Evolutionary conservation across 2,113 vertebrate species (phyloP), one percentile per base, ranked within the genome.

Genomic region (Takifugu bimaculatus): DNA sequence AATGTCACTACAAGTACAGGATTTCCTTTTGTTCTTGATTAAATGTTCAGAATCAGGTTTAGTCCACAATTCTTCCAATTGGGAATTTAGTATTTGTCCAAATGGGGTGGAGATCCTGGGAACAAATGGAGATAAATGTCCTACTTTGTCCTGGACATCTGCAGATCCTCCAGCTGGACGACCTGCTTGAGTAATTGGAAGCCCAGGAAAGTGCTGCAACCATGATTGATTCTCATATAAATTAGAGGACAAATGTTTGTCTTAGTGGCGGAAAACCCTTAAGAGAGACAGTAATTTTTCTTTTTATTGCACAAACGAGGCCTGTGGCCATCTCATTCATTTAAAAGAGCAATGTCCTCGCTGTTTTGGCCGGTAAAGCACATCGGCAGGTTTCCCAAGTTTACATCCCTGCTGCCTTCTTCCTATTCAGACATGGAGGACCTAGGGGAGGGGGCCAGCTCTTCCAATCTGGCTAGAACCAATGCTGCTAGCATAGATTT

Each of bases 91-190:
- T 27, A 39, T 35, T 32, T 32, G 13, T 58, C 28, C 28, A 6
- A 26, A 35, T n/a, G 4, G 20, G 55, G 26, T 39, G 35, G 39
- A 52, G 39, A 29, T 27, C 35, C 14, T n/a, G 13, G 39, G 13
- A 60, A 48, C 28, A 48, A 27, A 39, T 2, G 2, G 4, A 20
- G 43, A 54, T 55, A 54, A 26, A 11, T 35, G 54, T 54, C 48
- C 63, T 15, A 60, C 29, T 56, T 32, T 57, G 26, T 12, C 6
- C 15, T 50, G 26, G 52, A 68, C 49, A 15, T 50, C 28, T 49
- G 14, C 7, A 48, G 5, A 39, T 6, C n/a, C 13, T 47, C 39
- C 20, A 53, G 26, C 27, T 45, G 26, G 32, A 25, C 2, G 13
- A 57, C 15, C n/a, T 20, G n/a, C 4, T 57, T 52, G n/a, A 10